These are phyloP conservation scores for Archegozetes longisetosus DNA, from an alignment of 1,140 invertebrate species.

Conservation along the genomic window DNA sequence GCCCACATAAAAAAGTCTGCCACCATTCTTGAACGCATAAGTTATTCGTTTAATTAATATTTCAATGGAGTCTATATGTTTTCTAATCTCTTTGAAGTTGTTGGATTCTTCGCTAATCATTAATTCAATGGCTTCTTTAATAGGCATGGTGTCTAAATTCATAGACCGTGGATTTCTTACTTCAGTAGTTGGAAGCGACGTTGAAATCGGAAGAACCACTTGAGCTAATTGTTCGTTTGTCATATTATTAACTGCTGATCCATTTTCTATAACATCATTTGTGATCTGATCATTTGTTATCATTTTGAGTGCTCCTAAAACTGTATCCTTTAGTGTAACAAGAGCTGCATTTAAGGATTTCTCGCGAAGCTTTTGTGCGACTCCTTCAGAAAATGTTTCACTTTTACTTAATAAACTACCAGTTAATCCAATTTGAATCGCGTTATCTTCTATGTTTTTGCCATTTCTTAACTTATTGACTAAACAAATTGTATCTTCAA, in stretches of 20 bases:
- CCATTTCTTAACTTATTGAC: conserved; percentile 1
- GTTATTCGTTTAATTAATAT: not conserved
- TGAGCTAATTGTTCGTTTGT: not conserved
- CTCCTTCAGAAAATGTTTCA: not conserved
- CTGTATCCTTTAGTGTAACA: not conserved
- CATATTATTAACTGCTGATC: not conserved
- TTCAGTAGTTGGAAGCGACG: not conserved
- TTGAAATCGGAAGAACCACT: not conserved
- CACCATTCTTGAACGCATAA: not conserved
- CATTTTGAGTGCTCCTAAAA: conserved; percentile 6
- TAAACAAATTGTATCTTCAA: conserved; percentile 3
- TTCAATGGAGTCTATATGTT: not conserved
- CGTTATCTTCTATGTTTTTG: not conserved
- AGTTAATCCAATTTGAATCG: conserved; percentile 3
- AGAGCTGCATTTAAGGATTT: not conserved
- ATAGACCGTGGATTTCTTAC: not conserved
- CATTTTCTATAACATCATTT: not conserved
- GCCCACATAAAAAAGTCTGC: conserved; percentile 7
- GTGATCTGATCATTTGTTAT: not conserved
- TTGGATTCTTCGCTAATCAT: conserved; percentile 5
- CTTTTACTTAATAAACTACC: conserved; percentile 1
- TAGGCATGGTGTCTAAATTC: not conserved
- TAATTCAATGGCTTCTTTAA: conserved; percentile 3
- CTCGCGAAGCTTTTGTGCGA: not conserved
- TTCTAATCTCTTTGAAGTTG: not conserved